Base-by-base conservation (phyloP, 2,888 invertebrate genomes). In the Aplocera efformata region DNA sequence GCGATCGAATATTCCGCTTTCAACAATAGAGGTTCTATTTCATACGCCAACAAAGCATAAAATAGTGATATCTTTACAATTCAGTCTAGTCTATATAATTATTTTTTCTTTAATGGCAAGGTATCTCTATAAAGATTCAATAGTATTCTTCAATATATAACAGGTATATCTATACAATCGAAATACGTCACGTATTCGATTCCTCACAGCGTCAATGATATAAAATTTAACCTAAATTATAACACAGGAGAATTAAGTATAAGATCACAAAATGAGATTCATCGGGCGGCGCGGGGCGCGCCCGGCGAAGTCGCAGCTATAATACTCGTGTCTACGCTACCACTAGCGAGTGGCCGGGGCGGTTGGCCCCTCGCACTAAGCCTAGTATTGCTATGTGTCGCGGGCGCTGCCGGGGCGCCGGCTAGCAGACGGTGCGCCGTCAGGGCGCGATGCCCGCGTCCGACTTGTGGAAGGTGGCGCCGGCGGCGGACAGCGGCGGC, bases 381-480 rank as follows among this genome's bases (percentile, higher is more conserved):
- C 78, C 85, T 85, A 85, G 81, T 85, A 85, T 84, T 84, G 86
- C 84, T 84, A 83, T 82, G 69, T 71, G 70, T 68, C 60, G 65
- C 50, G 55, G 50, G 54, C 56, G 53, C 50, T 44, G 54, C 44
- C 48, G 45, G 29, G 52, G 63, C 61, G 59, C 58, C 55, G 58
- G 57, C 91, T 92, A 93, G 91, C 91, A 90, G 85, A 90, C 89
- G 80, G 92, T 91, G 88, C 92, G 82, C 71, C 83, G 85, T 93
- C 93, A 93, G 79, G 94, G 93, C 86, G 93, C 93, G 83, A 93
- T 92, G 85, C 93, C 93, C 65, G 93, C 93, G 85, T 94, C 94
- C 72, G 94, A 94, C 88, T 93, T 93, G 89, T 94, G 93, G 88
- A 94, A 94, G 70, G 92, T 85, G 67, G 90, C 86, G 61, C 89